Evolutionary conservation across 1,140 invertebrate species (phyloP).

Genomic region (Danaus melanippus): DNA sequence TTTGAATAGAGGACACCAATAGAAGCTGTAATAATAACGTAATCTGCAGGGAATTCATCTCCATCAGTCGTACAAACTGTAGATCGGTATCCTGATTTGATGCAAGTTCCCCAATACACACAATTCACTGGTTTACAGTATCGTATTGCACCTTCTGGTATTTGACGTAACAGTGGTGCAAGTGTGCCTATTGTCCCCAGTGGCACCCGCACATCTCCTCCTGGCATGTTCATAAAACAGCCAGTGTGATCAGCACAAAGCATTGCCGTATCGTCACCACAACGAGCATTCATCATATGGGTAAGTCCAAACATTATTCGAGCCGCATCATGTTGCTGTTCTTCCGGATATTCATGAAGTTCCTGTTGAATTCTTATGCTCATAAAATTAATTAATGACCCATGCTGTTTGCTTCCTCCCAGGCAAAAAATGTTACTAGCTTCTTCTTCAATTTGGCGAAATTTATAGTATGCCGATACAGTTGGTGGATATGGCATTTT

Average conservation of each 20-base stretch:
- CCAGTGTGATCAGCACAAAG: conserved; percentile 77
- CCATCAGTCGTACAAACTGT: conserved; percentile 77
- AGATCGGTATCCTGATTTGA: conserved; percentile 66
- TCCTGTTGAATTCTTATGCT: conserved; percentile 78
- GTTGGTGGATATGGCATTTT: conserved; percentile 74
- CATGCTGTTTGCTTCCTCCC: conserved; percentile 74
- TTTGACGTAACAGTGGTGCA: conserved; percentile 74
- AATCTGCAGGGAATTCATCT: conserved; percentile 80
- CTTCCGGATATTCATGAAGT: conserved; percentile 76
- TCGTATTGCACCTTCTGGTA: conserved; percentile 72
- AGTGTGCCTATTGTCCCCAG: conserved; percentile 75
- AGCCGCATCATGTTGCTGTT: conserved; percentile 77
- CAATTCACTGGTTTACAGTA: conserved; percentile 77
- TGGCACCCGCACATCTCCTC: conserved; percentile 75
- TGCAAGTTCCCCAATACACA: conserved; percentile 75
- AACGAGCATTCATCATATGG: conserved; percentile 72
- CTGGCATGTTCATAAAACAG: conserved; percentile 76
- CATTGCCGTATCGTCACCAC: conserved; percentile 75
- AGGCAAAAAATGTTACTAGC: conserved; percentile 70
- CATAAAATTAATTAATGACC: conserved; percentile 77
- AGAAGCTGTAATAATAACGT: conserved; percentile 83
- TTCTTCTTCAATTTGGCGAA: conserved; percentile 76
- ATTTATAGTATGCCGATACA: conserved; percentile 75
- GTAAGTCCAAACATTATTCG: conserved; percentile 77
- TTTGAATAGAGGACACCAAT: conserved; percentile 82